phyloP scores from a whole-genome alignment of 1,140 invertebrate genomes.

The Heliconius melpomene region DNA sequence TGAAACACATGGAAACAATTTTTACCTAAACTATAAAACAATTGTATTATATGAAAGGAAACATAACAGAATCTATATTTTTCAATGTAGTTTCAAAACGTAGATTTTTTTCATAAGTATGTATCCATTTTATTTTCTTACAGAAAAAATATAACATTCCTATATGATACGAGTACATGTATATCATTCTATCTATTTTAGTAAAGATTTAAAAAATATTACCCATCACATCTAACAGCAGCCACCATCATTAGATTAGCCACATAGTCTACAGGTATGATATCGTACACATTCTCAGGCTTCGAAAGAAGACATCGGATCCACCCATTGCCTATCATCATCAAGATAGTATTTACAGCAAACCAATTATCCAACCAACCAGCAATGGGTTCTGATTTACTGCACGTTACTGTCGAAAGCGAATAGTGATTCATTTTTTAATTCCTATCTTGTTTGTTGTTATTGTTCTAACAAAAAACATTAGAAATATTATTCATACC shows the following conservation, averaged over 20 bases:
- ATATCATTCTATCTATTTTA: too few relatives aligned
- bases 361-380: constrained; percentile 51
- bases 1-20: constrained; percentile 27
- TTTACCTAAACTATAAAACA: background rate
- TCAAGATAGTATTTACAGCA: constrained; percentile 33
- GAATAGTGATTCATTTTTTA: background rate
- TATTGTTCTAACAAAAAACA: too few relatives aligned
- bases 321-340: constrained; percentile 35
- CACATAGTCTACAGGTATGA: constrained; percentile 58
- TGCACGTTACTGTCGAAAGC: constrained; percentile 41
- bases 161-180: too few relatives aligned
- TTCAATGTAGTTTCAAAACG: too few relatives aligned
- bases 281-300: constrained; percentile 34
- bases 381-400: constrained; percentile 40
- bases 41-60: background rate
- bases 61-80: background rate
- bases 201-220: background rate
- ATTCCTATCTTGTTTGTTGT: too few relatives aligned
- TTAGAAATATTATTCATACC: too few relatives aligned
- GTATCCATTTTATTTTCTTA: too few relatives aligned
- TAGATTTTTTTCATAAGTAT: too few relatives aligned
- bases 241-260: constrained; percentile 49
- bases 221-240: constrained; percentile 45
- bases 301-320: constrained; percentile 38
- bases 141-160: too few relatives aligned